Percentiles rank a stretch among this genome's conserved stretches.
These are phyloP conservation scores for Pterois miles DNA, from an alignment of 2,797 vertebrate species.

Conservation along the genomic window DNA sequence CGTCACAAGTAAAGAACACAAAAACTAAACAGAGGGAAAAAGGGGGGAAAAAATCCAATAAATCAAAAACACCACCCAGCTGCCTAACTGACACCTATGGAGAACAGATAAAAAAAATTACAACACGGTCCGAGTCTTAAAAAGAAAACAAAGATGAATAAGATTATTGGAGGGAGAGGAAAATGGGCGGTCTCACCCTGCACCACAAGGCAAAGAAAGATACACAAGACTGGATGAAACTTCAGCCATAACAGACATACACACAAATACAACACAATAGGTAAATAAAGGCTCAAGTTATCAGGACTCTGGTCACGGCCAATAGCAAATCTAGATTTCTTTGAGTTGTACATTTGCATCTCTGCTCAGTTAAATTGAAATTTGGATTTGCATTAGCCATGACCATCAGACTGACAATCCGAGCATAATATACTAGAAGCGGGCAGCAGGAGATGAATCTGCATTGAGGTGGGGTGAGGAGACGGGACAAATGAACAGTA, in stretches of 20 bases:
- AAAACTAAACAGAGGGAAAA: background rate
- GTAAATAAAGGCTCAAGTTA: conserved; percentile 34
- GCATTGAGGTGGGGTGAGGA: conserved; percentile 57
- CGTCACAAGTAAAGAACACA: conserved; percentile 7
- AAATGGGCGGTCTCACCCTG: conserved; percentile 27
- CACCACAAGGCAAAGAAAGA: conserved; percentile 42
- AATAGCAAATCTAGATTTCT: conserved; percentile 49
- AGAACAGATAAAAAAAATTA: conserved; percentile 21
- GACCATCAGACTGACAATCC: conserved; percentile 47
- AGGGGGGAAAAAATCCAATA: background rate
- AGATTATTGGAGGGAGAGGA: conserved; percentile 19
- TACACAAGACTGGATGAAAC: conserved; percentile 38
- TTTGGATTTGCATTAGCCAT: conserved; percentile 59
- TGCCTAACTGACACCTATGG: conserved; percentile 34
- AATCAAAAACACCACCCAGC: conserved; percentile 13
- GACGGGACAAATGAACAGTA: conserved; percentile 91
- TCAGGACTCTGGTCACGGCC: conserved; percentile 56
- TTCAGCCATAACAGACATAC: conserved; percentile 47
- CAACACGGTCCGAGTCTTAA: conserved; percentile 20
- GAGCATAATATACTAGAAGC: conserved; percentile 46
- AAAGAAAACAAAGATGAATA: conserved; percentile 31
- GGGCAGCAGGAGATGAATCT: conserved; percentile 49
- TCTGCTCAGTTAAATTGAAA: background rate
- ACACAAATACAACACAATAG: conserved; percentile 52
- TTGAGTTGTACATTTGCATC: background rate